Conservation (phyloP, 1,140 invertebrate genomes). For the Platyscapa corneri region DNA sequence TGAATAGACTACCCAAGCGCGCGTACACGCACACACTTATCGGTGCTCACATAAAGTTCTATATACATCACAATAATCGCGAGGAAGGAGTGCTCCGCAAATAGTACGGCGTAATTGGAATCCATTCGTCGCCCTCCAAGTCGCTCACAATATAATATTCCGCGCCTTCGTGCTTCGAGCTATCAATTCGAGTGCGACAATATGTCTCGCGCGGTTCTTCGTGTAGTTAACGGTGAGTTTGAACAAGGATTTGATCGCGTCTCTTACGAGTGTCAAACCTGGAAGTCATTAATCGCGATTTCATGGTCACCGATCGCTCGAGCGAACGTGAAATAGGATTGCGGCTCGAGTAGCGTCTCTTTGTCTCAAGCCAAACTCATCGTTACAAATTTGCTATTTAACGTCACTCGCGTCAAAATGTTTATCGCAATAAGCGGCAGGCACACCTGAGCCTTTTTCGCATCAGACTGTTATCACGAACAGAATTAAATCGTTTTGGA, state of each 20-base stretch:
- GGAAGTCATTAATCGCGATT: not conserved
- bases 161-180: not conserved
- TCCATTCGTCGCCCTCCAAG: constrained; percentile 62
- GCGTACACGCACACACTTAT: not conserved
- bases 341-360: not conserved
- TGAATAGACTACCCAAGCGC: not conserved
- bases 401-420: too few species aligned
- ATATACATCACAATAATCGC: constrained; percentile 69
- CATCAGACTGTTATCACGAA: too few species aligned
- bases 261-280: not conserved
- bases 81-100: constrained; percentile 71
- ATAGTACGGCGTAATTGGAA: constrained; percentile 72
- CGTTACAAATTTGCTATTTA: not conserved
- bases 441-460: too few species aligned
- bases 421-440: too few species aligned
- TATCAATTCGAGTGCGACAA: not conserved
- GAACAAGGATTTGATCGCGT: not conserved
- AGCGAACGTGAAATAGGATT: not conserved
- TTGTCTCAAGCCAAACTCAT: not conserved
- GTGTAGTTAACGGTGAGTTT: not conserved
- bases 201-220: not conserved
- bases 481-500: too few species aligned
- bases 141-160: constrained; percentile 18
- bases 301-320: not conserved
- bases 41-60: constrained; percentile 22